Evolutionary conservation across 2,113 vertebrate species (phyloP), one percentile per base, ranked within the genome.

Genomic region (Oncorhynchus nerka): DNA sequence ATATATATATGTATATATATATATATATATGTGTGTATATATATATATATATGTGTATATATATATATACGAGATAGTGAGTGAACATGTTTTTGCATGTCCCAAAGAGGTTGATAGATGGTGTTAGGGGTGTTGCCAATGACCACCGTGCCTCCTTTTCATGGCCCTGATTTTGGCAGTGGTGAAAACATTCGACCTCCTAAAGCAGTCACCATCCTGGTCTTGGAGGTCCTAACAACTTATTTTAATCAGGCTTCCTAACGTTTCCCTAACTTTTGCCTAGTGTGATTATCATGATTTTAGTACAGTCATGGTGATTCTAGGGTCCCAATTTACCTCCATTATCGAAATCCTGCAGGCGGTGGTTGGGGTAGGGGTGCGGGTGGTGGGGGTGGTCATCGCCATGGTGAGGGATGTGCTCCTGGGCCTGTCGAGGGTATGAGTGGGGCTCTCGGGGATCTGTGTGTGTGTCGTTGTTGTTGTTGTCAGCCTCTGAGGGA

Each of bases 351-450:
- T 71, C 49, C 0, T 61, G 69, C 13, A 11, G 48, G 22, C 71
- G 71, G 12, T 67, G 74, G 67, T 69, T 68, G 67, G 64, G 62
- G n/a, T 75, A 2, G 0, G 12, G 39, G 26, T 62, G 15, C 12
- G 69, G 9, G 34, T 39, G 34, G 34, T 39, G 30, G 30, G 12
- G 45, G 26, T 62, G 15, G 4, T 9, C 68, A 61, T 57, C 7
- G 62, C 22, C 45, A 19, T 34, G 57, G 61, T 66, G 34, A 7
- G 51, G 15, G 22, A 20, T 19, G 11, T 69, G 22, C 16, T 22
- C n/a, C 3, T 51, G 39, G 85, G 73, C 32, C 81, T 85, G 20
- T 84, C 92, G 62, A 86, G 80, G 79, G 15, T 57, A 26, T n/a
- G 24, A 24, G 6, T 26, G 7, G 7, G 32, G 16, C 70, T 89